Conservation (phyloP, 2,888 invertebrate genomes). For the Aquatica leii region DNA sequence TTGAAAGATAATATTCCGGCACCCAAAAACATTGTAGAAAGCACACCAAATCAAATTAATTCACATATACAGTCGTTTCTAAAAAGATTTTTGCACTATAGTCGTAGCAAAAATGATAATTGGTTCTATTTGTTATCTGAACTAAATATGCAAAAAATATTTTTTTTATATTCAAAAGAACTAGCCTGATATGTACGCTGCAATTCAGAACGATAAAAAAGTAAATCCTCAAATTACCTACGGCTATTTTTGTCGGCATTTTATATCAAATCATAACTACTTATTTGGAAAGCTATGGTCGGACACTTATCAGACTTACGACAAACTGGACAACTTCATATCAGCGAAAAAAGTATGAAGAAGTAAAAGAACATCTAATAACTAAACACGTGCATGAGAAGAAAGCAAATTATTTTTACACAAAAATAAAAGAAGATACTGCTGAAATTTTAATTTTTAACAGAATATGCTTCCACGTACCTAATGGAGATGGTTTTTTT, state of each 20-base stretch:
- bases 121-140: too few relatives aligned
- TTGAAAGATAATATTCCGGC: too few relatives aligned
- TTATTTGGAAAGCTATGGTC: conserved; percentile 8
- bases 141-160: too few relatives aligned
- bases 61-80: too few relatives aligned
- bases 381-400: background rate
- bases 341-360: conserved; percentile 1
- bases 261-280: conserved; percentile 7
- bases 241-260: conserved; percentile 11
- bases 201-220: too few relatives aligned
- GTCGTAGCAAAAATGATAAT: too few relatives aligned
- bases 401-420: conserved; percentile 10
- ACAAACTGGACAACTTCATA: conserved; percentile 1
- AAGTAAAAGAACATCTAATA: background rate
- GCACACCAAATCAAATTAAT: too few relatives aligned
- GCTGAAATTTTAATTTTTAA: background rate
- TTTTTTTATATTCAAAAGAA: too few relatives aligned
- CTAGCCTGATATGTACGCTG: too few relatives aligned
- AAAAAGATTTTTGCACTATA: too few relatives aligned
- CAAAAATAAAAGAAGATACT: too few relatives aligned
- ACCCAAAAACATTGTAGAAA: too few relatives aligned
- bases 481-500: conserved; percentile 28
- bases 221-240: conserved; percentile 10
- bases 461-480: background rate
- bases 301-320: conserved; percentile 4